These are phyloP conservation scores for Rutpela maculata DNA, from an alignment of 2,888 invertebrate species.

Conservation along the genomic window DNA sequence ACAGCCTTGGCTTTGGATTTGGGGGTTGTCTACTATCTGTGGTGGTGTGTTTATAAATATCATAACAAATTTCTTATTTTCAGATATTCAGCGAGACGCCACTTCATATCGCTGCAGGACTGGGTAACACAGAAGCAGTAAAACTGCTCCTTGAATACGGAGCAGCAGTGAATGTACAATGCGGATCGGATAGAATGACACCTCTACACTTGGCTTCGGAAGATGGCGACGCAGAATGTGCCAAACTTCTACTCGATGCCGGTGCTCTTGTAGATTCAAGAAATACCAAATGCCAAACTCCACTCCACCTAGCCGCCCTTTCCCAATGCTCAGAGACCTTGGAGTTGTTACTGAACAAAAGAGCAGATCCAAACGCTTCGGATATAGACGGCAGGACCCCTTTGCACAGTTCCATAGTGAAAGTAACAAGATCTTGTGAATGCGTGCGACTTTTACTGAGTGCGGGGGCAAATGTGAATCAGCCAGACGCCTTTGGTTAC, in stretches of 20 bases:
- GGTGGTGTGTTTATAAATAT: no score
- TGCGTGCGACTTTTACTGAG: constrained; percentile 81
- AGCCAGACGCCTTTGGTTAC: constrained; percentile 88
- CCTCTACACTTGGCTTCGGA: constrained; percentile 92
- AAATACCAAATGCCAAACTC: constrained; percentile 86
- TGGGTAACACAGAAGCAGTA: constrained; percentile 83
- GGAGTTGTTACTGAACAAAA: constrained; percentile 81
- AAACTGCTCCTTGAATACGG: constrained; percentile 85
- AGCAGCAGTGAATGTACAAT: constrained; percentile 85
- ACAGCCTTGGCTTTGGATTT: no score
- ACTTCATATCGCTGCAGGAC: constrained; percentile 86
- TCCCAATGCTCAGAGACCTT: constrained; percentile 88
- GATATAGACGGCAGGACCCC: constrained; percentile 87
- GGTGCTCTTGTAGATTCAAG: constrained; percentile 86
- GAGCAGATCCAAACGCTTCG: constrained; percentile 74
- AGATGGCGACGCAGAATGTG: constrained; percentile 89
- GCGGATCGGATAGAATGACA: constrained; percentile 83
- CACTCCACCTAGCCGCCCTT: constrained; percentile 88
- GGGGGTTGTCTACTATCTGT: no score
- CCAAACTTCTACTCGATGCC: constrained; percentile 82
- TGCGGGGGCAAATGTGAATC: constrained; percentile 84
- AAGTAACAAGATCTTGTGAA: constrained; percentile 84
- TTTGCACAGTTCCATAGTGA: constrained; percentile 87
- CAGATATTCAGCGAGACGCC: constrained; percentile 91
- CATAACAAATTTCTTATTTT: constrained; percentile 2